A percentile compares a stretch with the other conserved stretches of the same genome.
phyloP scores from a whole-genome alignment of 1,140 invertebrate species.

The Drosophila insularis region DNA sequence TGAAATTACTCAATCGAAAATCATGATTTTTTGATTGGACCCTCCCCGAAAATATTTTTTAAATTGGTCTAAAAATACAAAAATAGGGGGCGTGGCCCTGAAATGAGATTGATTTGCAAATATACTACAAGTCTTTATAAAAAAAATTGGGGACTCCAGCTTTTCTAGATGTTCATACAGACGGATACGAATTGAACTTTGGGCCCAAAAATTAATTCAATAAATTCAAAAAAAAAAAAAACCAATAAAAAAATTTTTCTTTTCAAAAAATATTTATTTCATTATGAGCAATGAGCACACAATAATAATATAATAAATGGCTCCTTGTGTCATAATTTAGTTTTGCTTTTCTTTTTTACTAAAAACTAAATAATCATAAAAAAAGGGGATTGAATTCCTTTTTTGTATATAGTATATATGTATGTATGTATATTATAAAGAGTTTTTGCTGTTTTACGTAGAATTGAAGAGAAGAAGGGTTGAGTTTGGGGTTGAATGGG shows the following conservation, averaged over 20 bases:
- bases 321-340: slow-evolving; percentile 58
- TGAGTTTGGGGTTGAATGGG: not conserved
- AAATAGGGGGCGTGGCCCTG: no score
- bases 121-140: no score
- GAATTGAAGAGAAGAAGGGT: not conserved
- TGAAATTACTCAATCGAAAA: no score
- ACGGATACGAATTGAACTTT: no score
- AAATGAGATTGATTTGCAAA: no score
- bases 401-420: slow-evolving; percentile 4
- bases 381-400: slow-evolving; percentile 23
- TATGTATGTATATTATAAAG: slow-evolving; percentile 32
- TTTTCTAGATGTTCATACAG: no score
- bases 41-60: no score
- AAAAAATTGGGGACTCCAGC: no score
- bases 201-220: no score
- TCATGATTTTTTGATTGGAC: no score
- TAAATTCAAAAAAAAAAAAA: no score
- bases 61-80: no score
- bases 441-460: slow-evolving; percentile 45
- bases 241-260: not conserved
- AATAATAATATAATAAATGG: slow-evolving; percentile 56
- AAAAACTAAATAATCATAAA: slow-evolving; percentile 71
- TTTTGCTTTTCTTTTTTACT: slow-evolving; percentile 9
- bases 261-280: slow-evolving; percentile 60
- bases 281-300: slow-evolving; percentile 61